Evolutionary conservation across 2,113 vertebrate species (phyloP).

Genomic region (Bufo gargarizans): DNA sequence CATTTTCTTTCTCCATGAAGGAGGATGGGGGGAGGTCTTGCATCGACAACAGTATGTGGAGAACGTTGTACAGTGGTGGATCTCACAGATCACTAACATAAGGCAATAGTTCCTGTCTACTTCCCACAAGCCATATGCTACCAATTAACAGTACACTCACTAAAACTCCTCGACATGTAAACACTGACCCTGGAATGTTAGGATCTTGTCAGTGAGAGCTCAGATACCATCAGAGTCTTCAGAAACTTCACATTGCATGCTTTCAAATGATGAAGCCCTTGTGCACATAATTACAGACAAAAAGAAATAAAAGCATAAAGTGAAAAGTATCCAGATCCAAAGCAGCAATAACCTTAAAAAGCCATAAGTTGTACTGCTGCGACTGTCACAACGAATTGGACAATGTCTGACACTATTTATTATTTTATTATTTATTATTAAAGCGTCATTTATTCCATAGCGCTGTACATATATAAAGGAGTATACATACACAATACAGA

Average conservation of each 20-base stretch:
- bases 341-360: too few species aligned
- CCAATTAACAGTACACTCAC: not conserved
- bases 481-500: too few species aligned
- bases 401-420: too few species aligned
- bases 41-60: not conserved
- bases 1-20: not conserved
- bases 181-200: not conserved
- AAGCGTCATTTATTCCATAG: too few species aligned
- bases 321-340: too few species aligned
- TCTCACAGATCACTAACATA: not conserved
- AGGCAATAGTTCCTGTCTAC: not conserved
- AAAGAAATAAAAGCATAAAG: not conserved
- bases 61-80: not conserved
- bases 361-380: too few species aligned
- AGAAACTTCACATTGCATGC: not conserved
- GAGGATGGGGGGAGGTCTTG: not conserved
- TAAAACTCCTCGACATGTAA: slow-evolving; percentile 28
- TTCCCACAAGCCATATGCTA: slow-evolving; percentile 38
- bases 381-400: too few species aligned
- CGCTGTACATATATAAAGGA: too few species aligned
- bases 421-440: too few species aligned
- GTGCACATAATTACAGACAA: not conserved
- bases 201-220: not conserved
- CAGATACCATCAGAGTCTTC: not conserved
- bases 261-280: not conserved